Evolutionary conservation across 1,140 invertebrate species (phyloP), one percentile per base, ranked within the genome.

Genomic region (Hypsibius dujardini): DNA sequence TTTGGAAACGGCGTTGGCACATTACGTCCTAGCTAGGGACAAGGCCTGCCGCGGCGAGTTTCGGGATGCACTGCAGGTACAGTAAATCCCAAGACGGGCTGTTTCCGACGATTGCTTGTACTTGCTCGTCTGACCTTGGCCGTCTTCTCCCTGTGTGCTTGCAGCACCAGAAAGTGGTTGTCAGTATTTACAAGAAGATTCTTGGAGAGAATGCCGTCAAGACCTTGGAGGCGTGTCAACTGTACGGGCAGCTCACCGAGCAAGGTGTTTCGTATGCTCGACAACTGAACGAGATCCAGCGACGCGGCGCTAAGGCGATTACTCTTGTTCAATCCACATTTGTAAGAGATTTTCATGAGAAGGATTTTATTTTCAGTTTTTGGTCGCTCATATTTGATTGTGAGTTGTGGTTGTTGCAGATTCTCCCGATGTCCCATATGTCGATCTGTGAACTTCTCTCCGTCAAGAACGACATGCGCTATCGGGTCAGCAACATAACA

Each of bases 391-490:
- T 56, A 12, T 12, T 7, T 56, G n/a, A 56, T 56, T 56, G 7
- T 56, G 50, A 7, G 50, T 28, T 28, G 50, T 56, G 50, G 7
- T 56, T 67, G 3, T 12, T 12, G 42, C 45, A 67, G 62, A 67
- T 67, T 67, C 45, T 67, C 12, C 62, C 62, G 12, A 12, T 67
- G 62, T 15, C 62, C 12, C 62, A 67, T 42, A 15, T 42, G 62
- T 67, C 62, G 12, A 67, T 67, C 62, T 67, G 62, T 42, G 62
- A 67, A 45, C 12, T 67, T 45, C 62, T 67, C 12, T 67, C 62
- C 62, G 42, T 67, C 62, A 67, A 67, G 62, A 67, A 67, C 62
- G 62, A 67, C 62, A 12, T 67, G 62, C 62, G 62, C 62, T 67
- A 67, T 42, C 62, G 62, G 12, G 62, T 67, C 12, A 45, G 12